phyloP scores from a whole-genome alignment of 2,888 invertebrate genomes.

The Scrobipalpa costella region DNA sequence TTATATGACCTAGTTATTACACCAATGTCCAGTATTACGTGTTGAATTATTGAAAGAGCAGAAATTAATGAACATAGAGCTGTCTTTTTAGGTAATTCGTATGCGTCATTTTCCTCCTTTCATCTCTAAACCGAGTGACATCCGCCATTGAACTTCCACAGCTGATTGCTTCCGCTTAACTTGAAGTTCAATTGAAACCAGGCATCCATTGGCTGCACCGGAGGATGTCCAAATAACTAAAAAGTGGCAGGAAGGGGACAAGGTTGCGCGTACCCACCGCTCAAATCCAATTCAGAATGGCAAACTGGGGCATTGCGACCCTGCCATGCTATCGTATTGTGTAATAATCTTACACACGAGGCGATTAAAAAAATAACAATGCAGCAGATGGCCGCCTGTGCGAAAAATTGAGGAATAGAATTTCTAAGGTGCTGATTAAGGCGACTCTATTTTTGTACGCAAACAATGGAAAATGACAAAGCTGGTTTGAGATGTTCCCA shows the following conservation, averaged over 20 bases:
- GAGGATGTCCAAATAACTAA: slow-evolving; percentile 40
- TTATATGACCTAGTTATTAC: neutral
- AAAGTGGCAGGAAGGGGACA: slow-evolving; percentile 42
- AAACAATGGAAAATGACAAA: slow-evolving; percentile 11
- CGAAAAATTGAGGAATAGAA: slow-evolving; percentile 35
- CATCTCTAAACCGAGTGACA: neutral
- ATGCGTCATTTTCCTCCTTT: no score
- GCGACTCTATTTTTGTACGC: neutral
- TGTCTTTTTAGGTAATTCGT: no score
- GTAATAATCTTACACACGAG: slow-evolving; percentile 33
- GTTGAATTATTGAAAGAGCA: neutral
- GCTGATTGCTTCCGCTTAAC: slow-evolving; percentile 9
- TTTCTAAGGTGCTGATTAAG: slow-evolving; percentile 21
- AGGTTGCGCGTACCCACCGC: slow-evolving; percentile 35
- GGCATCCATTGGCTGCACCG: slow-evolving; percentile 28
- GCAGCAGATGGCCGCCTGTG: slow-evolving; percentile 46
- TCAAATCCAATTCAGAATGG: slow-evolving; percentile 24
- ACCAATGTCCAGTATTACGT: neutral
- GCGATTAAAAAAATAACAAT: slow-evolving; percentile 25
- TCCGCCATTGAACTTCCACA: slow-evolving; percentile 1
- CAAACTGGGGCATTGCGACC: slow-evolving; percentile 22
- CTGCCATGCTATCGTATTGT: slow-evolving; percentile 32
- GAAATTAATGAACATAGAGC: no score
- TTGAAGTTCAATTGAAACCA: slow-evolving; percentile 31
- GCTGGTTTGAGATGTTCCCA: slow-evolving; percentile 2